Evolutionary conservation across 2,113 vertebrate species (phyloP), one percentile per base, ranked within the genome.

Genomic region (Agelaius tricolor): DNA sequence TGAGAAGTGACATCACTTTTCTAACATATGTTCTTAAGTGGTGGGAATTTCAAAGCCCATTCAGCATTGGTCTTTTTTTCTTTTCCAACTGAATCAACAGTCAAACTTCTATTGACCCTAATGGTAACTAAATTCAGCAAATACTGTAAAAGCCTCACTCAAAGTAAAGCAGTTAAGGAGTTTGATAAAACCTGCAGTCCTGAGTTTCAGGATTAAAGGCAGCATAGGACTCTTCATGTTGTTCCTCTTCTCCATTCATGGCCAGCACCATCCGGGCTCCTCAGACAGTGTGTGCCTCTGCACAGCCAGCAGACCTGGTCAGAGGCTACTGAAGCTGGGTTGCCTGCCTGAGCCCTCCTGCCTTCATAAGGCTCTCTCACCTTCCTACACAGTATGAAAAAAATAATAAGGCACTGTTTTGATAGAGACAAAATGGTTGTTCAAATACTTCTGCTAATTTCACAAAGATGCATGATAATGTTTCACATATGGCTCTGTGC

Each of bases 381-480:
- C 94, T 97, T 96, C 95, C 77, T 74, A 96, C 95, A 89, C 55
- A 84, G 81, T 55, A 84, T 41, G 73, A 84, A 93, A 93, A 89
- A 89, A 95, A 92, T 75, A 95, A 93, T 68, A 89, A 69, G 44
- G 76, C 80, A 67, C 86, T 96, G 95, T 98, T 97, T 97, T 97
- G 97, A 97, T 97, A 96, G 95, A 95, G 97, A 97, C 97, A 97
- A 98, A 98, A 98, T 95, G 95, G 94, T 96, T 98, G 98, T 98
- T 98, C 98, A 97, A 98, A 98, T 97, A 95, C 97, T 96, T 97
- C 94, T 97, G 96, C 98, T 98, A 98, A 98, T 98, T 98, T 98
- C 95, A 94, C 97, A 98, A 98, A 98, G 98, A 98, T 97, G 96
- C 82, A 52, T 89, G 97, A 97, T 98, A 98, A 98, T 98, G 96